Conservation (phyloP, 2,797 vertebrate species). For the Thripadectes ignobilis region DNA sequence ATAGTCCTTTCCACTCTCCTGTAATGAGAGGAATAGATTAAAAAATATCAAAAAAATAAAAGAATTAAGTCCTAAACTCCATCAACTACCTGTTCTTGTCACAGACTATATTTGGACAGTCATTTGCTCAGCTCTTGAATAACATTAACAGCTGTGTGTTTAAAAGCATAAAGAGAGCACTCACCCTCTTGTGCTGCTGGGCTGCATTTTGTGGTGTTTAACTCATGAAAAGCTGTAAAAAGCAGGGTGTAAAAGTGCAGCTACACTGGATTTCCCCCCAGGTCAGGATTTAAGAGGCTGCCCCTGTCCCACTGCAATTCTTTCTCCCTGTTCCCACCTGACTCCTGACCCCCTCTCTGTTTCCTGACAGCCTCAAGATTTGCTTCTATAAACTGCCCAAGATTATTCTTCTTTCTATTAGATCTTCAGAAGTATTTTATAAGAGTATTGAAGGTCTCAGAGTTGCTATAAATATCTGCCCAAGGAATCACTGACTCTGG, state of each 20-base stretch:
- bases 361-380: background rate
- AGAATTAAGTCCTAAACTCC: background rate
- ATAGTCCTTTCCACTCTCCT: background rate
- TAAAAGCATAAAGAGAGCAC: fast-evolving
- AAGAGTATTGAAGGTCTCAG: background rate
- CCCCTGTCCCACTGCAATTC: background rate
- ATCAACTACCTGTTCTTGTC: background rate
- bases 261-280: background rate
- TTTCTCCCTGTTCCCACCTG: background rate
- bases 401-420: background rate
- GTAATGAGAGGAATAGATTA: background rate
- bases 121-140: background rate
- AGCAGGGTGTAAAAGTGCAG: background rate
- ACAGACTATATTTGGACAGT: background rate
- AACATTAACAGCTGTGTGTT: background rate
- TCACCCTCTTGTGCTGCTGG: background rate
- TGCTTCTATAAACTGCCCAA: background rate
- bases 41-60: background rate
- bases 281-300: background rate
- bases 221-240: background rate
- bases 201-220: background rate
- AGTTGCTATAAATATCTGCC: background rate
- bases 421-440: background rate
- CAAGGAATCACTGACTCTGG: background rate
- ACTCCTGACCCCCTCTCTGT: background rate